These are phyloP conservation scores for Ricordea florida DNA, from an alignment of 92 coral and sea anemone species.

Conservation along the genomic window DNA sequence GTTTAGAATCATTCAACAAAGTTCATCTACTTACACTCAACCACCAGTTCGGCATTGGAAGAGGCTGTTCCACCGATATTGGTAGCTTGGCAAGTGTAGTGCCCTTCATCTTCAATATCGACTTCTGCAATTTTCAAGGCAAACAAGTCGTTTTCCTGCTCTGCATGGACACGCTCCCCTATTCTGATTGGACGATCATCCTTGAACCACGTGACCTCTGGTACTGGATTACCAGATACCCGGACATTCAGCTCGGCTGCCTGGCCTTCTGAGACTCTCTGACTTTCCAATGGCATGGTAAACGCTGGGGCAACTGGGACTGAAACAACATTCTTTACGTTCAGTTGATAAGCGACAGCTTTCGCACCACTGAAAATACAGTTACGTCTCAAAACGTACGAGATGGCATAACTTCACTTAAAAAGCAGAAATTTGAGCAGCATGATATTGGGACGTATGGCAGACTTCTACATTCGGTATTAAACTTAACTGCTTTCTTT, in stretches of 20 bases:
- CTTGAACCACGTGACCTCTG: constrained; percentile 78
- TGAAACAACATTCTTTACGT: background rate
- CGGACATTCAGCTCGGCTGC: constrained; percentile 54
- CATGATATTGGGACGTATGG: no score
- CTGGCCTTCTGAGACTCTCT: constrained; percentile 44
- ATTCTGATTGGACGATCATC: constrained; percentile 60
- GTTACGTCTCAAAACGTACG: no score
- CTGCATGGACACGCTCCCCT: constrained; percentile 52
- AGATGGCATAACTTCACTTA: no score
- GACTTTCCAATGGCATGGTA: constrained; percentile 53
- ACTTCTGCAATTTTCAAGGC: constrained; percentile 55
- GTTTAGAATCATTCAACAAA: no score
- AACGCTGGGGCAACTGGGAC: constrained; percentile 56
- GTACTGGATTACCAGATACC: constrained; percentile 77
- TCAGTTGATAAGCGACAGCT: no score
- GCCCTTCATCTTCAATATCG: constrained; percentile 77
- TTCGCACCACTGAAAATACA: no score
- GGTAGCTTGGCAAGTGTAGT: constrained; percentile 76
- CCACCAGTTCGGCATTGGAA: constrained; percentile 63
- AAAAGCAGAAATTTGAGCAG: no score
- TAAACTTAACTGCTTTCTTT: no score
- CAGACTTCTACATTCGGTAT: no score
- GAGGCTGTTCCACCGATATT: constrained; percentile 76
- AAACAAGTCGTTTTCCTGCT: constrained; percentile 58
- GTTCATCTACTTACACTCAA: constrained; percentile 60